Conservation (phyloP, 2,113 vertebrate species). For the Pipa parva region DNA sequence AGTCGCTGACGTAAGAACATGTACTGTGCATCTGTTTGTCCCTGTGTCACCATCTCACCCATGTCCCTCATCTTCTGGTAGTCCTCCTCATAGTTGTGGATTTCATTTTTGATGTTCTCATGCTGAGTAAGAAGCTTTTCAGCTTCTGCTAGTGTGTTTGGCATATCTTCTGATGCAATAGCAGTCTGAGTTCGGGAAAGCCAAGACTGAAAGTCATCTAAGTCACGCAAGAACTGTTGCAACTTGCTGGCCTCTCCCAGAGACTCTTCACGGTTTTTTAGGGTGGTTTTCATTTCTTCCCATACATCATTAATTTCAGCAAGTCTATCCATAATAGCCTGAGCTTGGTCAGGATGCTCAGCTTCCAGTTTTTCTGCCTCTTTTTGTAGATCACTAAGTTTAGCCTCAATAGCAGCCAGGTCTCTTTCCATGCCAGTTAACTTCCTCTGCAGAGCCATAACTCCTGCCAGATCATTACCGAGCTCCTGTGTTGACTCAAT, state of each 20-base stretch:
- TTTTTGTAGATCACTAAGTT: conserved; percentile 86
- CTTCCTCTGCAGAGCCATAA: conserved; percentile 97
- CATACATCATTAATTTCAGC: conserved; percentile 87
- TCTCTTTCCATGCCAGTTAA: conserved; percentile 96
- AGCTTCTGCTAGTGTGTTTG: conserved; percentile 87
- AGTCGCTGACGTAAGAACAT: conserved; percentile 97
- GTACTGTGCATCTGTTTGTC: conserved; percentile 93
- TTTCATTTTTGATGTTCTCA: conserved; percentile 94
- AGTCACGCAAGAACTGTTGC: conserved; percentile 93
- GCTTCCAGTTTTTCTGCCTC: conserved; percentile 84
- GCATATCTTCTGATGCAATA: conserved; percentile 96
- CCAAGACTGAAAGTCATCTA: conserved; percentile 99
- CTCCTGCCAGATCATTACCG: conserved; percentile 92
- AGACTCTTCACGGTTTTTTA: conserved; percentile 91
- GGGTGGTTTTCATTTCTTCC: conserved; percentile 94
- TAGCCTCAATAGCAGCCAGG: conserved; percentile 91
- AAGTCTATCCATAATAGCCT: conserved; percentile 84
- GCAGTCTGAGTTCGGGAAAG: conserved; percentile 92
- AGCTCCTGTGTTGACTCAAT: conserved; percentile 97
- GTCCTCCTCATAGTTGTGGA: conserved; percentile 95
- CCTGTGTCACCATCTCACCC: conserved; percentile 97
- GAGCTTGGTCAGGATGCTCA: conserved; percentile 89
- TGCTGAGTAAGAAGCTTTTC: conserved; percentile 97
- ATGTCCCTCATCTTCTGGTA: conserved; percentile 99
- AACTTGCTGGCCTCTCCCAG: conserved; percentile 96